phyloP scores from a whole-genome alignment of 2,797 vertebrate genomes.

The Thalassophryne amazonica region DNA sequence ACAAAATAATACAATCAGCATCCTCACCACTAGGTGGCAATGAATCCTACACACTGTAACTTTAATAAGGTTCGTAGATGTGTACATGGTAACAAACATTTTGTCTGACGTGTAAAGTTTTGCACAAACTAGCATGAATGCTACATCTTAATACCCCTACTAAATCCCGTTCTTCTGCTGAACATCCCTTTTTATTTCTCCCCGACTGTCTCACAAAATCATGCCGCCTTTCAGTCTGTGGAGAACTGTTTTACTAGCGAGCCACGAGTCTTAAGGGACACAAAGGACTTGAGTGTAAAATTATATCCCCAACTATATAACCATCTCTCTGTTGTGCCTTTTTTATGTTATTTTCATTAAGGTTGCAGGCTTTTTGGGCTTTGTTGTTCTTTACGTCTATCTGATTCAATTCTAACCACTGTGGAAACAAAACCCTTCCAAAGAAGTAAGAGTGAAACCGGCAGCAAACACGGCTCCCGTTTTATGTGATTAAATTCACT shows the following conservation, averaged over 20 bases:
- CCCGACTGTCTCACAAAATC: slow-evolving; percentile 50
- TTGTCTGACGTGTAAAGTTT: slow-evolving; percentile 19
- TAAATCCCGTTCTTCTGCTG: slow-evolving; percentile 39
- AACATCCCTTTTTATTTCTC: slow-evolving; percentile 40
- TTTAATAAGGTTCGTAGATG: neutral
- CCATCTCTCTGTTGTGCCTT: slow-evolving; percentile 32
- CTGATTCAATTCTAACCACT: slow-evolving; percentile 36
- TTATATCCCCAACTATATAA: slow-evolving; percentile 49
- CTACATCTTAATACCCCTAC: slow-evolving; percentile 44
- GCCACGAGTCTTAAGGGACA: slow-evolving; percentile 35
- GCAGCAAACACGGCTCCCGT: slow-evolving; percentile 31
- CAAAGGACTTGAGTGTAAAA: slow-evolving; percentile 46
- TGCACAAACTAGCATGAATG: slow-evolving; percentile 32
- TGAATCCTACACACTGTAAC: too few relatives aligned
- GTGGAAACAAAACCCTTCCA: slow-evolving; percentile 48
- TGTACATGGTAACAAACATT: neutral
- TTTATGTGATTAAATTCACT: slow-evolving; percentile 51
- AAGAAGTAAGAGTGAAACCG: slow-evolving; percentile 42
- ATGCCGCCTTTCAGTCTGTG: slow-evolving; percentile 39
- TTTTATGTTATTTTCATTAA: slow-evolving; percentile 62
- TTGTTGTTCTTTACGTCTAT: slow-evolving; percentile 34
- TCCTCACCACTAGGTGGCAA: too few relatives aligned
- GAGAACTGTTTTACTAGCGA: slow-evolving; percentile 46
- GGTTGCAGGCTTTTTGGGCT: slow-evolving; percentile 37
- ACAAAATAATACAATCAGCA: too few relatives aligned